Evolutionary conservation across 2,888 invertebrate species (phyloP).

Genomic region (Nomada ruficornis): DNA sequence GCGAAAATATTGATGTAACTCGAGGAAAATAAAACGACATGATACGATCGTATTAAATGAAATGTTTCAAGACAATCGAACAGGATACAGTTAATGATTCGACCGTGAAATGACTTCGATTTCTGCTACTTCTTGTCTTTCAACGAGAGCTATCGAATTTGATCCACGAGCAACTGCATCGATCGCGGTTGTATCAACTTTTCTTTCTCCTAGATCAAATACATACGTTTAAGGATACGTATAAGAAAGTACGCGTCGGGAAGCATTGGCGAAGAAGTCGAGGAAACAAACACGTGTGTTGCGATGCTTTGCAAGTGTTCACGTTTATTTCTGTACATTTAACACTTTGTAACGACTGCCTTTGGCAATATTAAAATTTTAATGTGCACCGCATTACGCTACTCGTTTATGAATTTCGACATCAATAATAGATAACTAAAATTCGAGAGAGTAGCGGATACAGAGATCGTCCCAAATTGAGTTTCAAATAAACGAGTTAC

Average conservation of each 20-base stretch:
- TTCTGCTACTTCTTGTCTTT: slow-evolving; percentile 66
- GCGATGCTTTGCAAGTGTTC: slow-evolving; percentile 26
- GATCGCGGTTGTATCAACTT: slow-evolving; percentile 59
- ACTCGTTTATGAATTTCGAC: slow-evolving; percentile 1
- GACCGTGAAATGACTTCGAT: slow-evolving; percentile 56
- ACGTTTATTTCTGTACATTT: neutral
- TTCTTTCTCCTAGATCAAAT: slow-evolving; percentile 28
- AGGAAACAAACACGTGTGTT: slow-evolving; percentile 7
- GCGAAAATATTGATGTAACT: neutral
- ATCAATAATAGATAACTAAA: neutral
- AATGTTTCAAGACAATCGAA: slow-evolving; percentile 24
- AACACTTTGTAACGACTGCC: neutral
- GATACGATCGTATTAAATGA: neutral
- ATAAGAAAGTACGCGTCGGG: slow-evolving; percentile 1
- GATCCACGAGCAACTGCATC: slow-evolving; percentile 66
- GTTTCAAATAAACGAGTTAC: neutral
- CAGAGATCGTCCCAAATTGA: neutral
- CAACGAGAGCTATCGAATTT: slow-evolving; percentile 71
- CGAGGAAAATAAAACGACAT: neutral
- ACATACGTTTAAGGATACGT: neutral
- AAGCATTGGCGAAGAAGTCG: slow-evolving; percentile 1
- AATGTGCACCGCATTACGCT: neutral
- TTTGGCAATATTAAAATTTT: neutral
- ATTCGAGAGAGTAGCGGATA: slow-evolving; percentile 19
- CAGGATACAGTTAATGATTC: slow-evolving; percentile 44